Base-by-base conservation (phyloP, 2,113 vertebrate genomes). In the Apodemus sylvaticus region DNA sequence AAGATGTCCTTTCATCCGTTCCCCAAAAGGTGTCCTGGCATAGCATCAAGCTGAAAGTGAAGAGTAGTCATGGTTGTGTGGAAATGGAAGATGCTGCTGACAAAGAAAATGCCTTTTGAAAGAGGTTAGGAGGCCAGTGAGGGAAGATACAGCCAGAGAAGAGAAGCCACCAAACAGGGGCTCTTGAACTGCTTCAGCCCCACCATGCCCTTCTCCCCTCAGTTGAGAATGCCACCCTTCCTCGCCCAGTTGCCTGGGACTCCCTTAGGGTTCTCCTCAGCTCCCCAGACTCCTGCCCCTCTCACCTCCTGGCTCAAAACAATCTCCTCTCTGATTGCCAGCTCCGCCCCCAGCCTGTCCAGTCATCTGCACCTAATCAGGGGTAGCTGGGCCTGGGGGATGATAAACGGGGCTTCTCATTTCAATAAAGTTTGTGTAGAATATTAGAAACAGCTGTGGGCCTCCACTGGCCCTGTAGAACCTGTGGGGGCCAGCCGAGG, bases 401-500 rank as follows among this genome's bases (percentile, higher is more conserved):
- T 97, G 95, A 97, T 94, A 95, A 96, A 96, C 36, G 8, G 55
- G 90, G 86, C 86, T 96, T 93, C 96, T 95, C 81, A 20, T 91
- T 92, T 96, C 96, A 95, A 83, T 96, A 86, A 97, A 91, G 86
- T 97, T 94, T 93, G 88, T 79, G 73, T 89, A 93, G 96, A 96
- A 95, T 97, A 97, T 97, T 97, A 86, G 78, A 96, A 97, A 90
- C 96, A 96, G 95, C 97, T 97, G 96, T 87, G 74, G 60, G 86
- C 85, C 62, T 36, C 45, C 29, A 45, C 60, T 4, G 70, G 24
- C 4, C 16, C 5, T n/a, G 48, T 62, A 76, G 88, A 62, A 53
- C 36, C 85, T 73, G 39, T 58, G 62, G 78, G 58, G 86, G 55
- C 86, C 86, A 24, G 83, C 3, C 7, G 81, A 29, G 53, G 13